Evolutionary conservation across 2,797 vertebrate genomes (phyloP), one percentile per base, ranked within the genome.

Genomic region (Pangasius krempfi): DNA sequence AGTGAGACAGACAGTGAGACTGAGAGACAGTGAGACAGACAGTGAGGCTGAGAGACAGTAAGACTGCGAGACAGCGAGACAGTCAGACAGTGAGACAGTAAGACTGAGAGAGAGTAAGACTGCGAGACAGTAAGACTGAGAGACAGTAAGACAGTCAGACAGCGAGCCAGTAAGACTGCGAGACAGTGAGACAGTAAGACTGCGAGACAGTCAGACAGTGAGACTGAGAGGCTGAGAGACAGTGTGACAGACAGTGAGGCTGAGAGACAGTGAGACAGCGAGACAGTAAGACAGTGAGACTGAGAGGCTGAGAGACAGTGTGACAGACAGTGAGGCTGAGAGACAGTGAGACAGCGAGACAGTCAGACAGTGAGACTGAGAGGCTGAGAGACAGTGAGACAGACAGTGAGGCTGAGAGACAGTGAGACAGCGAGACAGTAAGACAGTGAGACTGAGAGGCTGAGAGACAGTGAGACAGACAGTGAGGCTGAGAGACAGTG

Each of bases 121-220:
- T n/a, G 47, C 2, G 25, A 2, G 10, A 47, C 44, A 50, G 9
- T 12, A 13, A n/a, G 40, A 40, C 37, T n/a, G n/a, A n/a, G n/a
- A 44, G 8, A 14, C 20, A 4, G 25, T 78, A 86, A 91, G 93
- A 91, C 88, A 76, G 22, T 22, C 40, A 47, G 12, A 27, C 22
- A 30, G 14, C 30, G 50, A 8, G 76, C 20, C 13, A n/a, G n/a
- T n/a, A n/a, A 75, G 8, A 10, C 40, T 5, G 72, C 3, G 44
- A 7, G 37, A 50, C 0, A 13, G 8, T 50, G 44, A 76, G 44
- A 12, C 10, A 13, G 9, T 22, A 0, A 44, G 72, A 10, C 0
- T 3, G 40, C 2, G 25, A 47, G 73, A 47, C 0, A 50, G 4
- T 5, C 5, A 76, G 25, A 50, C 25, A 27, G 13, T 76, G 9